Evolutionary conservation across 2,888 invertebrate genomes (phyloP), one percentile per base, ranked within the genome.

Genomic region (Terebella lapidaria): DNA sequence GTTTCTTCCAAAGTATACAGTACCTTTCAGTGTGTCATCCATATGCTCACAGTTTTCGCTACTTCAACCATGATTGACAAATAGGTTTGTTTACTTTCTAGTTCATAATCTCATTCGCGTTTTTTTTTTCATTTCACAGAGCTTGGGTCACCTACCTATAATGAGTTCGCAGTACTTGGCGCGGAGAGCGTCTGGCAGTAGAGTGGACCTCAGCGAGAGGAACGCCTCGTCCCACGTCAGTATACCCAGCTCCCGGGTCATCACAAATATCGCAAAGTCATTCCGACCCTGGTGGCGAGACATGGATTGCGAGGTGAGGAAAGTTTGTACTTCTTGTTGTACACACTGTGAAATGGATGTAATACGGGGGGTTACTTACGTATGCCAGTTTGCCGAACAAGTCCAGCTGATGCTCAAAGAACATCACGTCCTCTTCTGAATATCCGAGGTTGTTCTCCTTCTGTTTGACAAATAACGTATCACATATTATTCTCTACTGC

Each of bases 161-260:
- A 80, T 80, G 45, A 81, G 75, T 61, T 76, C 75, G 61, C 80
- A 80, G 67, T 81, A 81, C 57, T 79, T 79, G 47, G 81, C 80
- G 29, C 81, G 61, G 58, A 81, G 71, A 28, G 75, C 72, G 58
- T 80, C 78, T 0, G 78, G 78, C 3, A 81, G 67, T 49, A 78
- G 74, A 54, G 73, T 73, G 1, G 80, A 78, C 20, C 76, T 59
- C 10, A 81, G 67, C 0, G 75, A 76, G 24, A 79, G 67, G 63
- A 80, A 81, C 2, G 78, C 77, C 61, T 81, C 79, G 56, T 81
- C 79, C 81, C 81, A 81, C 0, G 79, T 78, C 54, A 81, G 68
- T 62, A 78, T 78, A 1, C 77, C 71, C 54, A 80, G 65, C 65
- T 80, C 77, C 62, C 78, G 74, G 0, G 79, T 79, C 59, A 81